Conservation (phyloP, 2,113 vertebrate genomes). For the Planiliza haematocheilus region DNA sequence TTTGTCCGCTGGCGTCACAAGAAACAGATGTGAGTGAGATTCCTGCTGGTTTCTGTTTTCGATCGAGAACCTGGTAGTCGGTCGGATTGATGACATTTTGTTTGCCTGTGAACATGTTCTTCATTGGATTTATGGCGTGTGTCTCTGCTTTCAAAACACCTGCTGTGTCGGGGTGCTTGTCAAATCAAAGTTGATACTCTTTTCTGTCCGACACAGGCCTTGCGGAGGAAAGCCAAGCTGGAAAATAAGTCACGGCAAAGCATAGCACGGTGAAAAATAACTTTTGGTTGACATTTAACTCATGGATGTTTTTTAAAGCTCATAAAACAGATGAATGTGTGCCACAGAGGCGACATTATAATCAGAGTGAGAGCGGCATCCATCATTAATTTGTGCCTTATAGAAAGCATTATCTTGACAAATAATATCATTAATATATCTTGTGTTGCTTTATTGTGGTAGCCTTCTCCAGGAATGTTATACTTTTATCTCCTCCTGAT, state of each 20-base stretch:
- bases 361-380: slow-evolving; percentile 7
- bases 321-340: slow-evolving; percentile 41
- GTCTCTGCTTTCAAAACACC: slow-evolving; percentile 74
- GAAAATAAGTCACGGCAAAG: slow-evolving; percentile 17
- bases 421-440: slow-evolving; percentile 38
- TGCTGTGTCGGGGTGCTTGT: slow-evolving; percentile 55
- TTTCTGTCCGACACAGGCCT: neutral
- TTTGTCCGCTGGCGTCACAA: slow-evolving; percentile 77
- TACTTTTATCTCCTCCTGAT: slow-evolving; percentile 24
- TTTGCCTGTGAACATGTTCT: slow-evolving; percentile 81
- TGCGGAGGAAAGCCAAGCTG: neutral
- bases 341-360: neutral
- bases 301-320: slow-evolving; percentile 23
- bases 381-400: slow-evolving; percentile 15
- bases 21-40: slow-evolving; percentile 83
- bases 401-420: slow-evolving; percentile 24
- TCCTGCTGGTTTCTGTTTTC: slow-evolving; percentile 77
- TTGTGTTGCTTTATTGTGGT: slow-evolving; percentile 28
- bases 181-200: slow-evolving; percentile 59
- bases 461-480: slow-evolving; percentile 20
- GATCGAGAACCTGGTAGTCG: slow-evolving; percentile 72
- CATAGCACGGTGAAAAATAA: slow-evolving; percentile 26
- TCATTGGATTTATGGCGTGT: slow-evolving; percentile 78
- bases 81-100: slow-evolving; percentile 79
- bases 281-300: slow-evolving; percentile 11